Percentiles rank a stretch among this genome's conserved stretches.
These are phyloP conservation scores for Drosophila kanapiae DNA, from an alignment of 1,140 invertebrate species.

Conservation along the genomic window DNA sequence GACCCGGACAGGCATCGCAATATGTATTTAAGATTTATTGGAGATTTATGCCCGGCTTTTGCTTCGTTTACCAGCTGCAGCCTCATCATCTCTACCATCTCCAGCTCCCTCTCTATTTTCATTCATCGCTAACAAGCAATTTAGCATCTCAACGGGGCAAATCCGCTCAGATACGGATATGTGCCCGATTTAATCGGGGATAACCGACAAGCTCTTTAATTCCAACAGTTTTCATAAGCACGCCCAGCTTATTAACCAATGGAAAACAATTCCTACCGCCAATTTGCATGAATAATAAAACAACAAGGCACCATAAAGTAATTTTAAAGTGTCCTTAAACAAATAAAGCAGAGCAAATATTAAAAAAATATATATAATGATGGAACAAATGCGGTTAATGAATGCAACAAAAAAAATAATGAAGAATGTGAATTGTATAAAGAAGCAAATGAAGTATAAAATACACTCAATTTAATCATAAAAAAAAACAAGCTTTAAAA, in stretches of 20 bases:
- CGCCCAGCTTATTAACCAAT: background rate
- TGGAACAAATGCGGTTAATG: background rate
- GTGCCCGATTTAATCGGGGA: background rate
- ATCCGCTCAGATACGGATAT: constrained; percentile 17
- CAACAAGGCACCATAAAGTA: background rate
- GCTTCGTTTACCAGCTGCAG: constrained; percentile 39
- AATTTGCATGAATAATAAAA: background rate
- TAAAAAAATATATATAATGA: background rate
- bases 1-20: constrained; percentile 58
- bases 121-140: constrained; percentile 60
- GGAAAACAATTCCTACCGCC: background rate
- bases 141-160: constrained; percentile 26
- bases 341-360: constrained; percentile 1
- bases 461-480: background rate
- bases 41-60: constrained; percentile 74
- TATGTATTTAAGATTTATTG: constrained; percentile 74
- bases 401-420: background rate
- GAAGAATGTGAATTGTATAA: constrained; percentile 5
- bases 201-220: constrained; percentile 21
- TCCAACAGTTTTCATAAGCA: constrained; percentile 6
- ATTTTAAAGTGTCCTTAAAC: constrained; percentile 12
- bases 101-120: constrained; percentile 32
- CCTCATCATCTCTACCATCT: constrained; percentile 2
- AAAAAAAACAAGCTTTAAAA: background rate
- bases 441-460: constrained; percentile 4